Percentiles rank a stretch among this genome's conserved stretches.
Evolutionary conservation across 1,140 invertebrate species (phyloP).

Genomic region (Atta colombica): DNA sequence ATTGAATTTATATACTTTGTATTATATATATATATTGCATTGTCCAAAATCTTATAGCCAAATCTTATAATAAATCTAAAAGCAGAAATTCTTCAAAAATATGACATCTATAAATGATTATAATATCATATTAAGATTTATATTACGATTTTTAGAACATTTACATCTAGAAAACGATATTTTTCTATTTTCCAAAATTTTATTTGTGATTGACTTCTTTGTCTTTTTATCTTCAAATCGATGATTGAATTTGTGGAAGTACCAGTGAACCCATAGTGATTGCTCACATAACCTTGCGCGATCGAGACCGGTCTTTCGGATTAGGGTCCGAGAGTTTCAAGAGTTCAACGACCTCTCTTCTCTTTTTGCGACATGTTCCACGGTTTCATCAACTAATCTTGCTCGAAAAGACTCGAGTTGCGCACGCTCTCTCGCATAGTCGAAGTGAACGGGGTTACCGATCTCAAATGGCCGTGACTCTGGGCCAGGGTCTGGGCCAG

Average conservation of each 20-base stretch:
- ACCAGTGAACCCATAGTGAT: conserved; percentile 29
- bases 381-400: conserved; percentile 7
- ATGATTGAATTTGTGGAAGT: background rate
- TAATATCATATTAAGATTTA: conserved; percentile 8
- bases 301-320: conserved; percentile 72
- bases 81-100: background rate
- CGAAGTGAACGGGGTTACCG: conserved; percentile 66
- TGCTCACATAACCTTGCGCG: conserved; percentile 68
- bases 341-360: conserved; percentile 64
- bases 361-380: conserved; percentile 38
- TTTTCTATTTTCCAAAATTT: background rate
- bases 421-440: conserved; percentile 32
- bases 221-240: background rate
- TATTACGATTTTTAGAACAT: background rate
- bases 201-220: background rate
- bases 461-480: conserved; percentile 71
- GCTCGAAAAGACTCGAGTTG: conserved; percentile 26
- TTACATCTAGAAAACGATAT: background rate
- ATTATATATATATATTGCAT: background rate
- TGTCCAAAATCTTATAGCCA: background rate
- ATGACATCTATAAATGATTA: background rate
- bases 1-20: background rate
- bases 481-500: conserved; percentile 66
- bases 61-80: conserved; percentile 6
- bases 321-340: conserved; percentile 60